Conservation (phyloP, 2,113 vertebrate species). For the Pholis gunnellus region DNA sequence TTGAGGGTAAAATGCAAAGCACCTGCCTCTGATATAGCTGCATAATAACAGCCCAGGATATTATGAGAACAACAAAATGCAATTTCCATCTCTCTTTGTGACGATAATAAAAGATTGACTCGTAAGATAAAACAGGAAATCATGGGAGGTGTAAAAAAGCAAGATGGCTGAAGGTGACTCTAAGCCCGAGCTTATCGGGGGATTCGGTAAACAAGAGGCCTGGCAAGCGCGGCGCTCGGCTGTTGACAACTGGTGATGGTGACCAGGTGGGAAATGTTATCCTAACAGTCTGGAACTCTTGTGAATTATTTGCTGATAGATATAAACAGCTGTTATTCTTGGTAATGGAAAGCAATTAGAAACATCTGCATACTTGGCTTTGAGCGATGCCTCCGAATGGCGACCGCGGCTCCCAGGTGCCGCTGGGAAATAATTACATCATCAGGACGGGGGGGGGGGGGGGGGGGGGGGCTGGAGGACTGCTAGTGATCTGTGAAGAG, state of each 20-base stretch:
- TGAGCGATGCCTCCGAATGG: conserved; percentile 92
- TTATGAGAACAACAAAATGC: not conserved
- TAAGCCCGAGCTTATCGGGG: conserved; percentile 82
- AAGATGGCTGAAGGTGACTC: conserved; percentile 95
- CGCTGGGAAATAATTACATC: conserved; percentile 98
- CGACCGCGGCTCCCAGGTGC: conserved; percentile 90
- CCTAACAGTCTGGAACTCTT: conserved; percentile 98
- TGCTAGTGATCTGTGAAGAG: conserved; percentile 95
- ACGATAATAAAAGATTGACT: conserved; percentile 15
- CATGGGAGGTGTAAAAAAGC: conserved; percentile 77
- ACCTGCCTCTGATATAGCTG: not conserved
- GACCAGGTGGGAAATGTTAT: conserved; percentile 99
- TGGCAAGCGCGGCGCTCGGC: conserved; percentile 84
- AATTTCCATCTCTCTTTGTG: not conserved
- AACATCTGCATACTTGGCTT: conserved; percentile 99
- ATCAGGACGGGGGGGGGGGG: conserved; percentile 84
- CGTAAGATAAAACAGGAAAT: conserved; percentile 29
- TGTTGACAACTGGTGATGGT: conserved; percentile 92
- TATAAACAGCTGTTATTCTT: conserved; percentile 99
- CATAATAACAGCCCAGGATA: not conserved
- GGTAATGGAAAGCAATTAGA: conserved; percentile 99
- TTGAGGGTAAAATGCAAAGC: not conserved
- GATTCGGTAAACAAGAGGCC: conserved; percentile 87
- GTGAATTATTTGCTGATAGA: conserved; percentile 99
- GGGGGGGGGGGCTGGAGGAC: conserved; percentile 84